Evolutionary conservation across 2,113 vertebrate species (phyloP).

Genomic region (Mobula hypostoma): DNA sequence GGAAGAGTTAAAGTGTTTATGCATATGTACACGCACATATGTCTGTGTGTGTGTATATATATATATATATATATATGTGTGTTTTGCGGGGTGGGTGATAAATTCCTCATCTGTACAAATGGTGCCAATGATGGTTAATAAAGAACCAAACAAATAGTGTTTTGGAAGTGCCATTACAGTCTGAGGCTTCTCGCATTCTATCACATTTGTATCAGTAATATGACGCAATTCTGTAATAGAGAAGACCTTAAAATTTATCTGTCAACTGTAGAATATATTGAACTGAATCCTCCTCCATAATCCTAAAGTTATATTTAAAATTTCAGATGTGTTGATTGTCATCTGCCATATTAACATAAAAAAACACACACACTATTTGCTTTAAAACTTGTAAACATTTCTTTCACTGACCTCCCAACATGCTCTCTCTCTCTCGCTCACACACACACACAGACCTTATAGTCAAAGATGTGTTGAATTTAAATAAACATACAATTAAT

Average conservation of each 20-base stretch:
- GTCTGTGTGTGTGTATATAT: too few species aligned
- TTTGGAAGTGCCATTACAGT: background rate
- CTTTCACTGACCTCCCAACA: too few species aligned
- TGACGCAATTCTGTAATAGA: background rate
- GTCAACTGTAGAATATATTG: background rate
- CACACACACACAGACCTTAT: too few species aligned
- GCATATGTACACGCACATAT: too few species aligned
- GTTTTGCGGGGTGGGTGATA: too few species aligned
- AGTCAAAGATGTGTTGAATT: background rate
- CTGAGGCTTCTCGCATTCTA: background rate
- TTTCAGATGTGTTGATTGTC: background rate
- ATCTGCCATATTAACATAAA: background rate
- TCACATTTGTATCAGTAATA: background rate
- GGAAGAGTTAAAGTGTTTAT: background rate
- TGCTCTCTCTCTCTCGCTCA: too few species aligned
- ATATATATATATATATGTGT: too few species aligned
- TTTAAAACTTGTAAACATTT: background rate
- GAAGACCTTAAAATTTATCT: background rate
- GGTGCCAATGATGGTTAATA: background rate
- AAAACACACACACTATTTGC: background rate
- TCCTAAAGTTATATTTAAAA: background rate
- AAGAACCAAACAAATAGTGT: background rate
- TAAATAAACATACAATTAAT: background rate
- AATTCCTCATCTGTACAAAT: slow-evolving; percentile 10
- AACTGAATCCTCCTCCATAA: background rate